Evolutionary conservation across 2,888 invertebrate species (phyloP), one percentile per base, ranked within the genome.

Genomic region (Dryobotodes eremita): DNA sequence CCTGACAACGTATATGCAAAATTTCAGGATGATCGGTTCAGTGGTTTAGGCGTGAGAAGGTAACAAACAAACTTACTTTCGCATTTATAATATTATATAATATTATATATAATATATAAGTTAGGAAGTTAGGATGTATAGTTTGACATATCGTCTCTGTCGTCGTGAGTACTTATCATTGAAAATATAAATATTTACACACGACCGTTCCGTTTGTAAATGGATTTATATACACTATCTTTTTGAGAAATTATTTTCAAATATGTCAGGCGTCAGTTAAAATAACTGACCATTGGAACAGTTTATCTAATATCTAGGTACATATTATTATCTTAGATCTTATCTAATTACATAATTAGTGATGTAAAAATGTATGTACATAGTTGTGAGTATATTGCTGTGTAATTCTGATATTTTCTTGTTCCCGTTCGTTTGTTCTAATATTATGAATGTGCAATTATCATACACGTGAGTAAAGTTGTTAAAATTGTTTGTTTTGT

Each of bases 221-320:
- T 64, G 77, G 66, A 77, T 84, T 86, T 53, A 46, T 46, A 10
- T 42, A 23, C 59, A 64, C 64, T 87, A 85, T 88, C 88, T 82
- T 77, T 53, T 69, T 70, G 61, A 36, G 69, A 74, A 78, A 53
- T 80, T 75, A 84, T 82, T 76, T 78, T 75, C 61, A 76, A 76
- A 86, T 75, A 69, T 74, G 50, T 55, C 64, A 36, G 31, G 31
- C 75, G 86, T 87, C 88, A 81, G 83, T 86, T 79, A 77, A 66
- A 82, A 74, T 15, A 77, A 83, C 85, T 89, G 89, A 87, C 89
- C 89, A 87, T 82, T 71, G 73, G 69, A 80, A 71, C 26, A 73
- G 62, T 80, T 81, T 85, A 80, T 81, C 87, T 83, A 62, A 55
- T 3, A 55, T 0, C 55, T 65, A 71, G 79, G 20, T 77, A 81